Percentiles rank a stretch among this genome's conserved stretches.
Conservation (phyloP, 2,113 vertebrate genomes). For the Microcebus tavaratra region DNA sequence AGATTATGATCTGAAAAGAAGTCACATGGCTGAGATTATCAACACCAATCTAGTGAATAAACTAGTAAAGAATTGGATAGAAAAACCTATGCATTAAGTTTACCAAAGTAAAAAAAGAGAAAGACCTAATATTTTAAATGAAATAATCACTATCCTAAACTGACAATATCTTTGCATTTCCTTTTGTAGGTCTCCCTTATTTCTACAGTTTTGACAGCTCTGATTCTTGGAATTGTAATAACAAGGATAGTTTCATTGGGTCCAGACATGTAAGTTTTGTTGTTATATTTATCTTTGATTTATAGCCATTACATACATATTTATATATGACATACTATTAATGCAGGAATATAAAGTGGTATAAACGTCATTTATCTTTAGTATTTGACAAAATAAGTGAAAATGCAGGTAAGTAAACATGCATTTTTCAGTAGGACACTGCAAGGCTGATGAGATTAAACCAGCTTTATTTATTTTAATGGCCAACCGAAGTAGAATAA, state of each 20-base stretch:
- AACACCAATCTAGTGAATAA: neutral
- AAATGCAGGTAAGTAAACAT: neutral
- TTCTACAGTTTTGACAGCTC: conserved; percentile 91
- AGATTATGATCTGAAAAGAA: neutral
- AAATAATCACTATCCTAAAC: neutral
- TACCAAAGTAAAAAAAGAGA: conserved; percentile 6
- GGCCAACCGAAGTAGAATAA: neutral
- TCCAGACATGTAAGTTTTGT: conserved; percentile 89
- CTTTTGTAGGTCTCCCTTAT: conserved; percentile 91
- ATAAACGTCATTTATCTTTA: neutral
- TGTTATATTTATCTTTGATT: conserved; percentile 12
- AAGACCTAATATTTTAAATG: conserved; percentile 10
- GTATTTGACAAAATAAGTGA: neutral
- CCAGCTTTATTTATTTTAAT: neutral
- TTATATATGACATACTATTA: neutral
- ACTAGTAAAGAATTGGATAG: neutral
- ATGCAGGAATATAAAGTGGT: neutral
- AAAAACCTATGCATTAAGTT: neutral
- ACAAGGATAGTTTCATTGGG: conserved; percentile 89
- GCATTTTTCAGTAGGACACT: neutral
- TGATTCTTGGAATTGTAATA: conserved; percentile 90
- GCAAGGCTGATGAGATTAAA: neutral
- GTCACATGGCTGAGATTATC: neutral
- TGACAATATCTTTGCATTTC: conserved; percentile 42
- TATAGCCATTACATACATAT: neutral